phyloP scores from a whole-genome alignment of 1,140 invertebrate species.

The Solen grandis region DNA sequence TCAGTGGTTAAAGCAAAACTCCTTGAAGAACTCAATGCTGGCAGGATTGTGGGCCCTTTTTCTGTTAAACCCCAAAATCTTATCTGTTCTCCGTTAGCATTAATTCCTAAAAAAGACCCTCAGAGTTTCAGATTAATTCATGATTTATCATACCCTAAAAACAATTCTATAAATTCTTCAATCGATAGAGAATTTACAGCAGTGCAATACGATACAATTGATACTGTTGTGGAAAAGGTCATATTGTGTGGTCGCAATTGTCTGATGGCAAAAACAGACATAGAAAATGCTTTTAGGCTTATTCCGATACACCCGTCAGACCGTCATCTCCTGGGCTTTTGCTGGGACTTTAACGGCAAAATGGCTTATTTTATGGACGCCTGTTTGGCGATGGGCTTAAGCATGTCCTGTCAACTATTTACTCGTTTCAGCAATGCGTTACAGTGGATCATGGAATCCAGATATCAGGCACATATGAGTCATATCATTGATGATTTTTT shows the following conservation, averaged over 20 bases:
- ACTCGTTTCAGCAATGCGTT: no score
- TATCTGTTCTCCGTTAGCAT: slow-evolving; percentile 17
- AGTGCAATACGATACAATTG: slow-evolving; percentile 18
- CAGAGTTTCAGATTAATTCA: slow-evolving; percentile 23
- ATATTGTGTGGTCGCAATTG: slow-evolving; percentile 4
- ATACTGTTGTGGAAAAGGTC: slow-evolving; percentile 24
- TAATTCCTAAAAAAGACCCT: slow-evolving; percentile 29
- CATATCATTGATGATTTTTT: slow-evolving; percentile 40
- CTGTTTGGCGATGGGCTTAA: slow-evolving; percentile 32
- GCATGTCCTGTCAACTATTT: slow-evolving; percentile 23
- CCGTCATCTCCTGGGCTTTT: slow-evolving; percentile 24
- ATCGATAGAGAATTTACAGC: slow-evolving; percentile 10
- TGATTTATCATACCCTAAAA: slow-evolving; percentile 35
- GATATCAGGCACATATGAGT: slow-evolving; percentile 20
- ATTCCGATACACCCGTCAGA: slow-evolving; percentile 33
- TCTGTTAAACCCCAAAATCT: slow-evolving; percentile 6
- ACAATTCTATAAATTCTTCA: slow-evolving; percentile 13
- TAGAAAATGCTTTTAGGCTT: slow-evolving; percentile 38
- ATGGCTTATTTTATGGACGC: slow-evolving; percentile 19
- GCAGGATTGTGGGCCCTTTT: slow-evolving; percentile 6
- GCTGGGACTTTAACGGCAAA: neutral
- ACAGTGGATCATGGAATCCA: slow-evolving; percentile 42
- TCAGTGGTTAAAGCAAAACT: no score
- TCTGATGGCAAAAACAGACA: slow-evolving; percentile 33
- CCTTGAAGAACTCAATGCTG: no score